A percentile compares a stretch with the other conserved stretches of the same genome.
Evolutionary conservation across 1,140 invertebrate genomes (phyloP).

Genomic region (Eumeta japonica): DNA sequence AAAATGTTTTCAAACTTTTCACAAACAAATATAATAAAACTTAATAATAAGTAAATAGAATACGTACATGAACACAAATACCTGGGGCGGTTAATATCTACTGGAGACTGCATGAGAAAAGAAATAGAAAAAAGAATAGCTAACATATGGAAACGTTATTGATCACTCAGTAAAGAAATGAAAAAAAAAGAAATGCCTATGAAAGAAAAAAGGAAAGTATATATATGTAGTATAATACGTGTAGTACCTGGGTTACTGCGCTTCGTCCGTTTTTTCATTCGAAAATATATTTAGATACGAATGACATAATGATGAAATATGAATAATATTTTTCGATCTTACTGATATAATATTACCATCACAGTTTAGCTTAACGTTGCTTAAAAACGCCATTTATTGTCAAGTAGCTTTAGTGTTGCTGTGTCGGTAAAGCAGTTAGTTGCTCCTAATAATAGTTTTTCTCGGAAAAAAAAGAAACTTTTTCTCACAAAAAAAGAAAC

Average conservation of each 20-base stretch:
- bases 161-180: constrained; percentile 18
- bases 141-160: constrained; percentile 17
- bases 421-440: no score
- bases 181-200: constrained; percentile 14
- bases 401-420: no score
- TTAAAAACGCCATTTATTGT: no score
- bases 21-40: constrained; percentile 10
- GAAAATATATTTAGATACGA: no score
- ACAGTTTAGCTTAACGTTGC: no score
- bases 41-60: constrained; percentile 12
- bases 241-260: constrained; percentile 16
- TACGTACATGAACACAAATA: constrained; percentile 14
- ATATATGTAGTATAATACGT: constrained; percentile 13
- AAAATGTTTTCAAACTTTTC: constrained; percentile 11
- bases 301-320: no score
- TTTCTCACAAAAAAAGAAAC: no score
- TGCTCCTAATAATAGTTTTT: no score
- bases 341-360: no score
- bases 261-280: constrained; percentile 9
- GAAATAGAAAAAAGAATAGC: constrained; percentile 18
- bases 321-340: no score
- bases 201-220: constrained; percentile 14
- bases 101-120: constrained; percentile 10
- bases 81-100: constrained; percentile 11
- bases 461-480: no score